These are phyloP conservation scores for Mimas tiliae DNA, from an alignment of 2,888 invertebrate genomes.

Conservation along the genomic window DNA sequence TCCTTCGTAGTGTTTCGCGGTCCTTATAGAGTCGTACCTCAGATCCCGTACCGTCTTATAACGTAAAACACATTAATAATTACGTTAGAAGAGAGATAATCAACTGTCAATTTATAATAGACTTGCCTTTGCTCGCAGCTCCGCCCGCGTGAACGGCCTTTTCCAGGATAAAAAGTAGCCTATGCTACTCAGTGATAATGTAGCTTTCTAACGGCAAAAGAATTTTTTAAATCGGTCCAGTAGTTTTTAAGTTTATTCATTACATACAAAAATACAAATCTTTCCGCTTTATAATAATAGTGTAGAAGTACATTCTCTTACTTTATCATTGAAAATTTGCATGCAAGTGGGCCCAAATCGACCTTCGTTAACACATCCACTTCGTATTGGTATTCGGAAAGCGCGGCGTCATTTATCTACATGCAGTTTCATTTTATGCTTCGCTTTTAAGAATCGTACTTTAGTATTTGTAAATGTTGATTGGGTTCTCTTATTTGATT, in stretches of 20 bases:
- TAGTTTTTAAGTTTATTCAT: too few species aligned
- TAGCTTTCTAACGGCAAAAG: too few species aligned
- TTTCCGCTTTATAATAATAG: too few species aligned
- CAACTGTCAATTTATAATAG: slow-evolving; percentile 16
- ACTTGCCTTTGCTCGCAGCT: too few species aligned
- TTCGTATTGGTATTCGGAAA: slow-evolving; percentile 32
- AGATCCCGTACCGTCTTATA: not conserved
- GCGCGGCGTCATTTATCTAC: slow-evolving; percentile 30
- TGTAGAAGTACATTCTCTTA: not conserved
- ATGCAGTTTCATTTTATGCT: slow-evolving; percentile 20
- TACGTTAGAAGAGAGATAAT: not conserved
- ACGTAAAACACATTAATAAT: slow-evolving; percentile 9
- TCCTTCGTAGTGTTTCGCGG: too few species aligned
- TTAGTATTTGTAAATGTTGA: not conserved
- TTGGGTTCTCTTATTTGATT: not conserved
- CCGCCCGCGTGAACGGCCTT: too few species aligned
- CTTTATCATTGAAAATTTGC: not conserved
- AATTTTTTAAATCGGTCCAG: too few species aligned
- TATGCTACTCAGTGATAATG: too few species aligned
- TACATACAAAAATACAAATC: too few species aligned
- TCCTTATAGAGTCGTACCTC: too few species aligned
- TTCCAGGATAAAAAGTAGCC: too few species aligned
- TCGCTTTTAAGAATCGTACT: not conserved
- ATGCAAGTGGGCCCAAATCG: slow-evolving; percentile 23
- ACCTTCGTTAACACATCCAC: slow-evolving; percentile 26